A percentile compares a stretch with the other conserved stretches of the same genome.
phyloP scores from a whole-genome alignment of 1,140 invertebrate genomes.

The Archivesica marissinica region DNA sequence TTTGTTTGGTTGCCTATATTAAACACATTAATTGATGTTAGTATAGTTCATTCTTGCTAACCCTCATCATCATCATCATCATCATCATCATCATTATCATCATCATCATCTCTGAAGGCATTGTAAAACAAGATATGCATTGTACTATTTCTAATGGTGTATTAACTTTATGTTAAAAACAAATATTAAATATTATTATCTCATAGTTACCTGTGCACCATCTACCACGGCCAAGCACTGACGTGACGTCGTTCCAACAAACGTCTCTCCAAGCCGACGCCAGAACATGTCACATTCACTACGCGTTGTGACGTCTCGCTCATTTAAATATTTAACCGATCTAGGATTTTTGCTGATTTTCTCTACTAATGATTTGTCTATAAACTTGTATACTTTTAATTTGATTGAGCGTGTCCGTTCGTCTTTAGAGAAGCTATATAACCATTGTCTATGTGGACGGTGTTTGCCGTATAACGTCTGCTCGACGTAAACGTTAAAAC shows the following conservation, averaged over 20 bases:
- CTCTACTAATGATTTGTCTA: conserved; percentile 40
- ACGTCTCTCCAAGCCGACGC: conserved; percentile 46
- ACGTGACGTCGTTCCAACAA: conserved; percentile 54
- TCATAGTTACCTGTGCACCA: conserved; percentile 43
- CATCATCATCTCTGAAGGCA: too few relatives aligned
- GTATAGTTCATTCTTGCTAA: too few relatives aligned
- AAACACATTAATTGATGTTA: too few relatives aligned
- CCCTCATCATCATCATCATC: too few relatives aligned
- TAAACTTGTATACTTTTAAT: conserved; percentile 50
- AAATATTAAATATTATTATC: too few relatives aligned
- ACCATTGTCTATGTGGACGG: conserved; percentile 52
- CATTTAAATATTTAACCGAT: conserved; percentile 43
- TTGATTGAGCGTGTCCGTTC: conserved; percentile 34
- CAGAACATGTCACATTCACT: conserved; percentile 57
- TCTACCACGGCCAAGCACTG: conserved; percentile 44
- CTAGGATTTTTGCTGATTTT: conserved; percentile 53
- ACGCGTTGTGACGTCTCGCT: conserved; percentile 35
- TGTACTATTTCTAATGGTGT: too few relatives aligned
- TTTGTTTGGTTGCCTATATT: too few relatives aligned
- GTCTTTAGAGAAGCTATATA: conserved; percentile 59
- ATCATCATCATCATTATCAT: too few relatives aligned
- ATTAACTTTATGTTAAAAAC: too few relatives aligned
- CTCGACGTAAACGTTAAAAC: conserved; percentile 59
- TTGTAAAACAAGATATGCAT: too few relatives aligned
- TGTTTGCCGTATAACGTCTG: conserved; percentile 36